A percentile compares a stretch with the other conserved stretches of the same genome.
phyloP scores from a whole-genome alignment of 2,888 invertebrate genomes.

The Rhagonycha fulva region DNA sequence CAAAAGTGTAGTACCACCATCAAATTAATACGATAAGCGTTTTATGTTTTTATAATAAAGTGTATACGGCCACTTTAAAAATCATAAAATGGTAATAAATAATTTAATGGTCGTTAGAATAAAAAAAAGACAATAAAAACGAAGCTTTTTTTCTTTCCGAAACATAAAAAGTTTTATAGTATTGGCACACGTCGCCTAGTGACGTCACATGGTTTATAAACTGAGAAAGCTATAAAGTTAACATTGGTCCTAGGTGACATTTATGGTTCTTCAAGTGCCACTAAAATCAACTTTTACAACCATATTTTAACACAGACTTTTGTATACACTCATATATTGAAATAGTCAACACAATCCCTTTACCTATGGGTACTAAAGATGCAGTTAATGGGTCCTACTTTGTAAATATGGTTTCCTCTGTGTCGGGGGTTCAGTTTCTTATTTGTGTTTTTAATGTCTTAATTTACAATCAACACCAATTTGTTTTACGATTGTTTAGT shows the following conservation, averaged over 20 bases:
- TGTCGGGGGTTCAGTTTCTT: constrained; percentile 39
- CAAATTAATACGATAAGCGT: background rate
- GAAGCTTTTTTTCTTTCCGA: constrained; percentile 30
- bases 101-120: background rate
- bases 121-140: constrained; percentile 38
- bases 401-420: constrained; percentile 49
- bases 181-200: constrained; percentile 38
- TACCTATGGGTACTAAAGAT: background rate
- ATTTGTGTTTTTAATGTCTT: constrained; percentile 44
- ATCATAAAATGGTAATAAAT: constrained; percentile 14
- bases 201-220: constrained; percentile 43
- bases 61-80: background rate
- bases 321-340: constrained; percentile 41
- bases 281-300: constrained; percentile 62
- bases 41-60: background rate
- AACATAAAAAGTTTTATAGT: constrained; percentile 44
- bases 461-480: constrained; percentile 35
- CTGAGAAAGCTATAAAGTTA: constrained; percentile 48
- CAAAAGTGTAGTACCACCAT: background rate
- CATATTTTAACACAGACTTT: constrained; percentile 47
- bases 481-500: constrained; percentile 13
- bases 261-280: constrained; percentile 64
- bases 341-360: constrained; percentile 32
- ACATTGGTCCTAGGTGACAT: constrained; percentile 57
- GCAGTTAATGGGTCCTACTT: constrained; percentile 39